Percentiles rank a stretch among this genome's conserved stretches.
Evolutionary conservation across 2,888 invertebrate genomes (phyloP).

Genomic region (Aelia acuminata): DNA sequence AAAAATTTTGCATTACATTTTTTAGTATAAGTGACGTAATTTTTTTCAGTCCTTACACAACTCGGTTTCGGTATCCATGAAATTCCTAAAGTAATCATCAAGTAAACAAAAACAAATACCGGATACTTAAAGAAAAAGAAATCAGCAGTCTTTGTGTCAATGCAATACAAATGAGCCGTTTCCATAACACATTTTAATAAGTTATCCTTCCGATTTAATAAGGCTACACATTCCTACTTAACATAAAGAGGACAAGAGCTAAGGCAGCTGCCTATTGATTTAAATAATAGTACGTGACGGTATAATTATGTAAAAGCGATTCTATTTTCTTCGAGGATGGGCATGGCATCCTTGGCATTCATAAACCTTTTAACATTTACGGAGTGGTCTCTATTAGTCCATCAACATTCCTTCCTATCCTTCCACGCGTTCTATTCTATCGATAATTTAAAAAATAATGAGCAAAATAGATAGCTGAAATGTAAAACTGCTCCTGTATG

Average conservation of each 20-base stretch:
- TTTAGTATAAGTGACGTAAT: too few relatives aligned
- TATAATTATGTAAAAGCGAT: background rate
- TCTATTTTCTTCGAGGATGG: background rate
- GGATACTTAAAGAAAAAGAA: background rate
- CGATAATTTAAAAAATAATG: background rate
- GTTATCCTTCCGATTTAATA: background rate
- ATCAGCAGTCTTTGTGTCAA: background rate
- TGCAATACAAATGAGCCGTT: background rate
- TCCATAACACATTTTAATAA: background rate
- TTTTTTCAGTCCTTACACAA: background rate
- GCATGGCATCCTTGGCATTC: background rate
- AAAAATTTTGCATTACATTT: too few relatives aligned
- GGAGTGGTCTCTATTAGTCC: background rate
- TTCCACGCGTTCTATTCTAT: background rate
- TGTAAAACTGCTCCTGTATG: too few relatives aligned
- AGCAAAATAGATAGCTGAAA: too few relatives aligned
- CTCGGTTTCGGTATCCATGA: background rate
- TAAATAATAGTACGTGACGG: conserved; percentile 16
- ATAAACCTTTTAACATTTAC: background rate
- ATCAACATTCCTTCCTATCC: background rate
- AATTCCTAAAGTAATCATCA: background rate
- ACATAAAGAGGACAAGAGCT: background rate
- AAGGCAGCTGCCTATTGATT: background rate
- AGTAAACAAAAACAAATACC: background rate
- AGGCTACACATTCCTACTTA: background rate